Evolutionary conservation across 1,140 invertebrate genomes (phyloP).

Genomic region (Tetramorium parvispinum): DNA sequence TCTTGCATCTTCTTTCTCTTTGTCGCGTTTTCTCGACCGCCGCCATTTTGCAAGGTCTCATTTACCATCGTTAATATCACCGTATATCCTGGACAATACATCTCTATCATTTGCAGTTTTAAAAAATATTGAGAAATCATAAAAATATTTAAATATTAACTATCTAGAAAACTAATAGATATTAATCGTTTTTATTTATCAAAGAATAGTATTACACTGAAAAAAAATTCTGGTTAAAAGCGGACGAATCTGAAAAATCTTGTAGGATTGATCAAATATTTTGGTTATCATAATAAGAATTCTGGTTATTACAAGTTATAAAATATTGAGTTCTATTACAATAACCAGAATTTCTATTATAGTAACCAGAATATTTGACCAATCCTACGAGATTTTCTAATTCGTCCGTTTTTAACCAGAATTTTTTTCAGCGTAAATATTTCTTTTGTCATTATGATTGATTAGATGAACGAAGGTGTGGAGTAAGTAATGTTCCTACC

Average conservation of each 20-base stretch:
- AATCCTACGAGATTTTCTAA: no score
- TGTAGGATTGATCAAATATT: no score
- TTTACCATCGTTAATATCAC: neutral
- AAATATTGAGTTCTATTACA: no score
- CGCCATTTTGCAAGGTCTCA: slow-evolving; percentile 32
- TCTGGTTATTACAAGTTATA: no score
- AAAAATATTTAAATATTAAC: slow-evolving; percentile 5
- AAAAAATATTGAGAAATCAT: neutral
- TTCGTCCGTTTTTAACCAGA: no score
- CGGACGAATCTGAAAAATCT: no score
- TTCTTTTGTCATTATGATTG: slow-evolving; percentile 3
- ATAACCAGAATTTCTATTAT: no score
- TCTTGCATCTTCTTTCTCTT: neutral
- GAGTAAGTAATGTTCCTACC: neutral
- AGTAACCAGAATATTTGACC: no score
- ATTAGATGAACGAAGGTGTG: slow-evolving; percentile 10
- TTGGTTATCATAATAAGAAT: no score
- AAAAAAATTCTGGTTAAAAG: no score
- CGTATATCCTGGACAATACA: neutral
- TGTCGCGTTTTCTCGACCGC: neutral
- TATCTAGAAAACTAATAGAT: neutral
- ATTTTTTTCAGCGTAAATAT: no score
- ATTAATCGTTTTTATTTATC: neutral
- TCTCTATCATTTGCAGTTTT: neutral
- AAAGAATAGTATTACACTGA: neutral